Evolutionary conservation across 2,113 vertebrate species (phyloP).

Genomic region (Oxygymnocypris stewartii): DNA sequence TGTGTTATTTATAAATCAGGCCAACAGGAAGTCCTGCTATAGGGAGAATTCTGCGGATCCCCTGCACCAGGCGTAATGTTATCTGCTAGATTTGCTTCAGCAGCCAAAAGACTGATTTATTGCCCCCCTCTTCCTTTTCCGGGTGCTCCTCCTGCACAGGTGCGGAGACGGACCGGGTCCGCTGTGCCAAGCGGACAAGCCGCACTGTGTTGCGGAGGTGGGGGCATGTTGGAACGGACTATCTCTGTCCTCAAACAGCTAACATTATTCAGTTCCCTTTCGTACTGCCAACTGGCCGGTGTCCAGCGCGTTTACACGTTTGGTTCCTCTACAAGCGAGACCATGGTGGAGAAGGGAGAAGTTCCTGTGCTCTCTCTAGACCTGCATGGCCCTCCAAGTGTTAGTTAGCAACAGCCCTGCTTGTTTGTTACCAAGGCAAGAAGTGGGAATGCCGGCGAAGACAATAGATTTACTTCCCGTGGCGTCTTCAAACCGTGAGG

Average conservation of each 20-base stretch:
- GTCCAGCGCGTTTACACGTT: conserved; percentile 69
- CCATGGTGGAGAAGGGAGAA: conserved; percentile 61
- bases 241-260: conserved; percentile 70
- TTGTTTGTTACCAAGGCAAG: conserved; percentile 44
- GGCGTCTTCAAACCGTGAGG: conserved; percentile 25
- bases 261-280: conserved; percentile 73
- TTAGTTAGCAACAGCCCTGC: conserved; percentile 28
- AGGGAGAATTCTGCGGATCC: conserved; percentile 31
- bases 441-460: conserved; percentile 42
- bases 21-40: conserved; percentile 32
- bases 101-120: conserved; percentile 53
- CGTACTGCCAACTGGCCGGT: conserved; percentile 78
- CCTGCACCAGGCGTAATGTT: conserved; percentile 35
- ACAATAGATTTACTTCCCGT: conserved; percentile 56
- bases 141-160: conserved; percentile 58
- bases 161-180: conserved; percentile 64
- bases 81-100: conserved; percentile 37
- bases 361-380: conserved; percentile 55
- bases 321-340: conserved; percentile 71
- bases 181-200: conserved; percentile 64
- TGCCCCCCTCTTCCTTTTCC: conserved; percentile 50
- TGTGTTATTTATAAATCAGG: conserved; percentile 6
- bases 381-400: not conserved
- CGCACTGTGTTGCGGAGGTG: conserved; percentile 62
- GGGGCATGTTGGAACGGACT: conserved; percentile 66